Base-by-base conservation (phyloP, 2,113 vertebrate genomes). In the Leptobrachium leishanense region DNA sequence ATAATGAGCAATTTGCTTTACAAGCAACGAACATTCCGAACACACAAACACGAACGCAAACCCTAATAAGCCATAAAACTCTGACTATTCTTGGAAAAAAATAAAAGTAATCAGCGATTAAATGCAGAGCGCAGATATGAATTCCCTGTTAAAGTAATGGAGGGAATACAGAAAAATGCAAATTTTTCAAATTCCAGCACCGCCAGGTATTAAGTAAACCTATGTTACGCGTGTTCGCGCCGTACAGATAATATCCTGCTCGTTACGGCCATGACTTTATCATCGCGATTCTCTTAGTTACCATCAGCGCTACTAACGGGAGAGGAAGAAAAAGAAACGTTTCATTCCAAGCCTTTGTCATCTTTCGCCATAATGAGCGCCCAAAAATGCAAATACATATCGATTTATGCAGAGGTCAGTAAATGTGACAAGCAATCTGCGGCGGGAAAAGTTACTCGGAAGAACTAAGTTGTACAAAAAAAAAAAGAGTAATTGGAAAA, bases 401-500 rank as follows among this genome's bases (percentile, higher is more conserved):
- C 0, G 87, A 91, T 90, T 88, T 87, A 81, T 84, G 84, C 85
- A 87, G 85, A 88, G 88, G 87, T 89, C 89, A 86, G 79, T 65
- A 72, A 42, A 85, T 84, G 78, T 83, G 85, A 90, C 83, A 89
- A 88, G 84, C 76, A 88, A 88, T 89, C 81, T 84, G 55, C 76
- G 84, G 20, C 20, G 20, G 20, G 77, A 84, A 86, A 87, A 89
- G 82, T 84, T 83, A 80, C 74, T 81, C 85, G 84, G 64, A 68
- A 80, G 70, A 85, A 65, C 43, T 81, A 85, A 84, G 82, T 85
- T 79, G 72, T 80, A 87, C 84, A 84, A 88, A 88, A 89, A 89
- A 84, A 87, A 85, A 84, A 88, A 88, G 89, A 89, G 85, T 88
- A 91, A 90, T 90, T 90, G 87, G 82, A 87, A 87, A 85, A 76